Evolutionary conservation across 2,113 vertebrate species (phyloP).

Genomic region (Hassar affinis): DNA sequence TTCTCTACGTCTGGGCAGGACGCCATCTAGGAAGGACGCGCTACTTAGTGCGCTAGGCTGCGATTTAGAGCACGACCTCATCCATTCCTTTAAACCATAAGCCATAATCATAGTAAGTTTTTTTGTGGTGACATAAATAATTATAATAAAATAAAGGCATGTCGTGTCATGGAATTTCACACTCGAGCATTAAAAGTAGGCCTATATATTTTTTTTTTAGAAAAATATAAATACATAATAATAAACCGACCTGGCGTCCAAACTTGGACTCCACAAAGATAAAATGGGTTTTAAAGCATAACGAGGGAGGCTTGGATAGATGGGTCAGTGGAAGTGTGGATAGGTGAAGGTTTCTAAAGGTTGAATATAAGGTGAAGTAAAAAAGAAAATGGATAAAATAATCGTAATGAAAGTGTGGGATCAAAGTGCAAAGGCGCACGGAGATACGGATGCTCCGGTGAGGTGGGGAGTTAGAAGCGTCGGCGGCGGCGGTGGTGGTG

Average conservation of each 20-base stretch:
- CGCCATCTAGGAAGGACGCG: not conserved
- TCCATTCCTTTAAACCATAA: conserved; percentile 45
- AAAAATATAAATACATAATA: not conserved
- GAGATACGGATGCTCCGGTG: conserved; percentile 74
- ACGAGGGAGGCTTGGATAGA: too few species aligned
- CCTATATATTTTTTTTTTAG: too few species aligned
- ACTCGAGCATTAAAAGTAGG: not conserved
- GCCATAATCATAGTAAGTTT: not conserved
- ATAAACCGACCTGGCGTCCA: conserved; percentile 3
- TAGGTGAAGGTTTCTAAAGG: too few species aligned
- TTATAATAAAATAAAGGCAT: too few species aligned
- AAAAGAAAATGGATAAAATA: conserved; percentile 58
- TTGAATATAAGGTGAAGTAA: too few species aligned
- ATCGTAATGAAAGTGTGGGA: conserved; percentile 57
- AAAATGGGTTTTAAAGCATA: too few species aligned
- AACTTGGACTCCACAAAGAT: too few species aligned
- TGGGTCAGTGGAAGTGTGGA: too few species aligned
- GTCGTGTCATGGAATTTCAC: too few species aligned
- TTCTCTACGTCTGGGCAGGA: not conserved
- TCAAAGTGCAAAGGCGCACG: conserved; percentile 68
- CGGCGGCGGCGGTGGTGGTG: too few species aligned
- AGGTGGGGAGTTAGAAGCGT: conserved; percentile 47
- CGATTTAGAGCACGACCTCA: not conserved
- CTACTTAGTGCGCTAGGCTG: not conserved
- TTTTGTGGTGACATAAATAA: too few species aligned